Conservation (phyloP, 2,113 vertebrate genomes). For the Mustela lutreola region DNA sequence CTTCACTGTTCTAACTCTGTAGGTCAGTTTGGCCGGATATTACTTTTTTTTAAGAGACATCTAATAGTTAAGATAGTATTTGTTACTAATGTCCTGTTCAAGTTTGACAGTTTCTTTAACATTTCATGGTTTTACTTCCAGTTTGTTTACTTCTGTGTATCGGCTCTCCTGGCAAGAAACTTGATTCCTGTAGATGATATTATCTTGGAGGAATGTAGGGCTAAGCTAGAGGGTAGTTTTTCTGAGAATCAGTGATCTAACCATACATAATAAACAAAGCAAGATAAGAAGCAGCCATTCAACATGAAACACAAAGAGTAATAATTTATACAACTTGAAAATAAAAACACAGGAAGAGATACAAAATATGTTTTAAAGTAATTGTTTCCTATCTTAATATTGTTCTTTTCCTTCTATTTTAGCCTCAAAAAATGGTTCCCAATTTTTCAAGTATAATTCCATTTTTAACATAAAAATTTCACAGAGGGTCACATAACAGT, state of each 20-base stretch:
- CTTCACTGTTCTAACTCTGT: constrained; percentile 53
- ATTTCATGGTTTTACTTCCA: constrained; percentile 46
- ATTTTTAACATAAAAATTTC: constrained; percentile 35
- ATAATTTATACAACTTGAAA: constrained; percentile 49
- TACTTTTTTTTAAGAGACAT: background rate
- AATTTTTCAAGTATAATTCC: constrained; percentile 55
- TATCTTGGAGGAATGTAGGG: constrained; percentile 76
- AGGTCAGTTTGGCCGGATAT: background rate
- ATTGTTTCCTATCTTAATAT: constrained; percentile 2
- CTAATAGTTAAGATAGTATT: constrained; percentile 14
- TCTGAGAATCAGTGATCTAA: constrained; percentile 60
- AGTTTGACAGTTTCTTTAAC: constrained; percentile 40
- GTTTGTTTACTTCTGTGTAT: constrained; percentile 71
- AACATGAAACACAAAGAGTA: constrained; percentile 28
- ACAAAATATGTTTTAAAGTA: constrained; percentile 48
- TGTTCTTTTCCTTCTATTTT: constrained; percentile 34
- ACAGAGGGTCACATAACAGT: background rate
- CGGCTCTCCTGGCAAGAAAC: constrained; percentile 71
- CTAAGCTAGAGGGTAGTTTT: constrained; percentile 45
- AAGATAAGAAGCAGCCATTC: constrained; percentile 50
- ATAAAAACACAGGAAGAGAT: constrained; percentile 43
- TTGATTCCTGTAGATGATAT: constrained; percentile 69
- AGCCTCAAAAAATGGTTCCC: background rate
- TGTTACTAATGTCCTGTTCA: constrained; percentile 32
- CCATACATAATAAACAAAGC: constrained; percentile 53